Base-by-base conservation (phyloP, 2,113 vertebrate species). In the Heterotilapia buettikoferi region DNA sequence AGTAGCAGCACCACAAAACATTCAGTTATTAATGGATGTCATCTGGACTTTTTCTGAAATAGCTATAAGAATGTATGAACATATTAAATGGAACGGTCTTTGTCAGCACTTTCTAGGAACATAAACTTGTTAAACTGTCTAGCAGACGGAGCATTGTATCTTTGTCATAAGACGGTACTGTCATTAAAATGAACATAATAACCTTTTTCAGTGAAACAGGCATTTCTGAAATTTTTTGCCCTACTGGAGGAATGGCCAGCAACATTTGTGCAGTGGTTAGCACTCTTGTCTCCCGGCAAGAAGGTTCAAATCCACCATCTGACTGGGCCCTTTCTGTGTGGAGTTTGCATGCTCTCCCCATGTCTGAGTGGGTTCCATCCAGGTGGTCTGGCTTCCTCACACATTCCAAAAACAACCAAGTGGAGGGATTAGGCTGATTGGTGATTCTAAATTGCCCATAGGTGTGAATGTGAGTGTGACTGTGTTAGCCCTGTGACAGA, bases 141-240 rank as follows among this genome's bases (percentile, higher is more conserved):
- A 1, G 40, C 12, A 71, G 36, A 71, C 0, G 1, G 12, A 47
- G 21, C 6, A 76, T 24, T 45, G 21, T 73, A 10, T 73, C 5
- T 43, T 24, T 47, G 40, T 73, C 68, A 18, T 18, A 10, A 73
- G 66, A 43, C 6, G 66, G 13, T 26, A 26, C 21, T 26, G 0
- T 73, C 40, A 73, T 73, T 73, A 45, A 73, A 73, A 73, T 18
- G 13, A 73, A 73, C 68, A 73, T 18, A 43, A 43, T 24, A 73
- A 6, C 40, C 18, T 45, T 45, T 73, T 43, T 26, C 1, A 71
- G 0, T 24, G 21, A 71, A 71, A 73, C 0, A 2, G 21, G 36
- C 66, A 45, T 73, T 71, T 71, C 12, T 73, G 1, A 43, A 45
- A 66, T 43, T 73, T 68, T 6, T 16, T 45, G 66, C 13, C 9